Conservation (phyloP, 2,888 invertebrate species). For the Pegoplata infirma region DNA sequence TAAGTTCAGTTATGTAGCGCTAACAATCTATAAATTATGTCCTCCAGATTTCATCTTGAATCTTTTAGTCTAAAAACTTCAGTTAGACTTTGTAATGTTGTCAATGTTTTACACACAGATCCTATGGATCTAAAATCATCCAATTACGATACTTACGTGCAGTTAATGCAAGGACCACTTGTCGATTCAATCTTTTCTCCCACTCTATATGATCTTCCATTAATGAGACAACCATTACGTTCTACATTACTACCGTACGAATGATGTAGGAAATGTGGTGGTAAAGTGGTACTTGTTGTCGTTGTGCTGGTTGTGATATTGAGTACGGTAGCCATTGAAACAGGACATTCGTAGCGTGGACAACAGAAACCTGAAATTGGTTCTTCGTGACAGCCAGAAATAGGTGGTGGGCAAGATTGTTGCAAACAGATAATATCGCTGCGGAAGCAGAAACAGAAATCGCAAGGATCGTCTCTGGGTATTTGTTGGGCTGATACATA, state of each 20-base stretch:
- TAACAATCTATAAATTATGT: no score
- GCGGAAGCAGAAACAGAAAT: conserved; percentile 98
- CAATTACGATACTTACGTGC: conserved; percentile 86
- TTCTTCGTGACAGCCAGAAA: conserved; percentile 93
- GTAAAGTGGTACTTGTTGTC: conserved; percentile 90
- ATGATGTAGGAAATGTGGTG: conserved; percentile 89
- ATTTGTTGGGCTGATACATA: conserved; percentile 97
- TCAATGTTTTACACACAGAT: no score
- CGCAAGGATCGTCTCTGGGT: conserved; percentile 95
- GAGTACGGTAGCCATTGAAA: conserved; percentile 89
- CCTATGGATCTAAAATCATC: background rate
- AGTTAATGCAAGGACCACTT: conserved; percentile 95
- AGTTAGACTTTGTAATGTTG: no score
- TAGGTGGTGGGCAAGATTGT: conserved; percentile 96
- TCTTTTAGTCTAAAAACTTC: no score
- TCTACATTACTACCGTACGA: conserved; percentile 85
- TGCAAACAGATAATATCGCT: conserved; percentile 96
- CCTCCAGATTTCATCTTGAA: no score
- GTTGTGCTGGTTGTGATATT: conserved; percentile 93
- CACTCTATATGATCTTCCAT: conserved; percentile 90
- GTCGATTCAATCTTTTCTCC: conserved; percentile 91
- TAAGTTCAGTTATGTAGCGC: no score
- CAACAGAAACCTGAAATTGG: conserved; percentile 96
- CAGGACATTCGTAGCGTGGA: conserved; percentile 95
- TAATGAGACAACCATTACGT: conserved; percentile 89